phyloP scores from a whole-genome alignment of 2,888 invertebrate genomes.

The Bombylius discolor region DNA sequence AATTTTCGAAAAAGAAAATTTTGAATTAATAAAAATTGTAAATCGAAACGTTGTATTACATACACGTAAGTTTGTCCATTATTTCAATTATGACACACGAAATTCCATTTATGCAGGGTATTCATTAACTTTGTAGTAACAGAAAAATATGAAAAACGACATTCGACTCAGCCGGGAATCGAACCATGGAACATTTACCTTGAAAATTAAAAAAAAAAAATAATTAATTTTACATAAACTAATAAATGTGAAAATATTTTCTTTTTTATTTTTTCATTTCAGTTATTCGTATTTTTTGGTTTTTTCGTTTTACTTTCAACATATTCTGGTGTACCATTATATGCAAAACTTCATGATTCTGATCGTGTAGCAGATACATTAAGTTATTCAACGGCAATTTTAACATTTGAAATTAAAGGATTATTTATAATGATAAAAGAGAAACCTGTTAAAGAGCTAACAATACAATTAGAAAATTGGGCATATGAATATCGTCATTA shows the following conservation, averaged over 20 bases:
- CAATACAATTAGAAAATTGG: neutral
- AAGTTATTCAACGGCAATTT: conserved; percentile 1
- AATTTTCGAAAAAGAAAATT: too few species aligned
- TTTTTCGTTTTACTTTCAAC: neutral
- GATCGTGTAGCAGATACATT: neutral
- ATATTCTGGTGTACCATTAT: conserved; percentile 2
- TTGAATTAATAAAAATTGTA: too few species aligned
- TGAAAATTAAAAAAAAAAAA: neutral
- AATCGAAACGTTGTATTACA: too few species aligned
- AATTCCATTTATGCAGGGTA: too few species aligned
- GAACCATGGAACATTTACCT: too few species aligned
- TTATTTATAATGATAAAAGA: neutral
- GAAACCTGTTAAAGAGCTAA: neutral
- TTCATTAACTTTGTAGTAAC: too few species aligned
- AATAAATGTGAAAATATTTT: neutral
- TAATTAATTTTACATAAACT: too few species aligned
- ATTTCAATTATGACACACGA: too few species aligned
- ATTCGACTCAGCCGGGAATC: too few species aligned
- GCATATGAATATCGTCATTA: neutral
- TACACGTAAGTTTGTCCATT: too few species aligned
- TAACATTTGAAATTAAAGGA: conserved; percentile 2
- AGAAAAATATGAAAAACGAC: too few species aligned
- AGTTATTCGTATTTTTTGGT: neutral
- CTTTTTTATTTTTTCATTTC: neutral
- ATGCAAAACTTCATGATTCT: neutral